phyloP scores from a whole-genome alignment of 2,797 vertebrate species.

The Apodemus agrarius region DNA sequence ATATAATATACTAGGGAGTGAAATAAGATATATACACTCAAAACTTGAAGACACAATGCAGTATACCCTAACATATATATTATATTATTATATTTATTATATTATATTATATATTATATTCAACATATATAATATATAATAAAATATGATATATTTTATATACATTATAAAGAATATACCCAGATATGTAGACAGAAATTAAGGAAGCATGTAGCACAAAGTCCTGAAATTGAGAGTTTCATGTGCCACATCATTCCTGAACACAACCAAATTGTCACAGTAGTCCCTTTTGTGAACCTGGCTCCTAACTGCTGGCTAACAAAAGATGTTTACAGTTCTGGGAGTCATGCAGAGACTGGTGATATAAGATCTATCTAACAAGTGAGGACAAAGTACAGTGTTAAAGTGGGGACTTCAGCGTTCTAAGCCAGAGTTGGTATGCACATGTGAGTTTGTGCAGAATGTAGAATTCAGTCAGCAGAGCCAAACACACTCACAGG shows the following conservation, averaged over 20 bases:
- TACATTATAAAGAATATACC: background rate
- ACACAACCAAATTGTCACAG: background rate
- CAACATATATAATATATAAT: too few species aligned
- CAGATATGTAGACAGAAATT: background rate
- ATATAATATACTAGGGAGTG: background rate
- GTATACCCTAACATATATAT: background rate
- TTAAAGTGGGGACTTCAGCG: background rate
- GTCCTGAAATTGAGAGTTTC: background rate
- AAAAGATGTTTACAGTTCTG: too few species aligned
- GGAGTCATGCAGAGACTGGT: background rate
- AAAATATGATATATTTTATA: background rate
- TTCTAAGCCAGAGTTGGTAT: background rate
- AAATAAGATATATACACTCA: background rate
- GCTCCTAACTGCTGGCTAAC: too few species aligned
- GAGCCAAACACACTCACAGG: too few species aligned
- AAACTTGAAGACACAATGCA: background rate
- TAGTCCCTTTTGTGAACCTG: too few species aligned
- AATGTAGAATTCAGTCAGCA: background rate
- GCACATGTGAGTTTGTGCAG: fast-evolving
- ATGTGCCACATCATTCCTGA: background rate
- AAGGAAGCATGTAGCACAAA: background rate
- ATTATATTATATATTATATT: background rate
- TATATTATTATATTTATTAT: background rate
- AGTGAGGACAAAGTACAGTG: background rate
- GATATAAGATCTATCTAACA: background rate